Percentiles rank a stretch among this genome's conserved stretches.
phyloP scores from a whole-genome alignment of 1,140 invertebrate species.

The Calliopsis andreniformis region DNA sequence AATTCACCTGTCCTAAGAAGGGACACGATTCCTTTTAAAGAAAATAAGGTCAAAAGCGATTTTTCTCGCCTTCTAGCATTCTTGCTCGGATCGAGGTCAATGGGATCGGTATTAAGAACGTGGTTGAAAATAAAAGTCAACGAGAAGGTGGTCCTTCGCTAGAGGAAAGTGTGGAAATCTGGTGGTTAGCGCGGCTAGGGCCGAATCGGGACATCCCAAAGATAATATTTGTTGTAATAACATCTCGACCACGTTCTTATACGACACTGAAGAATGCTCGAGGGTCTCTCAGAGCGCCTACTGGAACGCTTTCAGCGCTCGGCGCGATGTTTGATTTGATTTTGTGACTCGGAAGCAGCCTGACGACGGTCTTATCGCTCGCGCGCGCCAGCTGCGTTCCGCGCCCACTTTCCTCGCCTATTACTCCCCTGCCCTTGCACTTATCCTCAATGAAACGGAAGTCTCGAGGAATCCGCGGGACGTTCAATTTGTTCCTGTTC shows the following conservation, averaged over 20 bases:
- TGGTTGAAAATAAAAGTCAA: slow-evolving; percentile 4
- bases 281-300: slow-evolving; percentile 25
- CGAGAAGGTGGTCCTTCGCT: slow-evolving; percentile 8
- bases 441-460: slow-evolving; percentile 10
- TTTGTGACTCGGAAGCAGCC: slow-evolving; percentile 58
- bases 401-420: not conserved
- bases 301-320: slow-evolving; percentile 54
- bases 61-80: too few relatives aligned
- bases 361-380: slow-evolving; percentile 56
- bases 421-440: not conserved
- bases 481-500: slow-evolving; percentile 8
- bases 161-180: slow-evolving; percentile 8
- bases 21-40: too few relatives aligned
- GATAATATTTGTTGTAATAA: slow-evolving; percentile 75
- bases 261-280: slow-evolving; percentile 48
- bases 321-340: slow-evolving; percentile 67
- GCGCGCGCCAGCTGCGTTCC: slow-evolving; percentile 12
- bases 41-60: too few relatives aligned
- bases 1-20: too few relatives aligned
- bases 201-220: slow-evolving; percentile 40
- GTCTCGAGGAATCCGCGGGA: slow-evolving; percentile 30
- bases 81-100: not conserved
- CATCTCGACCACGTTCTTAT: slow-evolving; percentile 60
- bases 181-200: slow-evolving; percentile 9
- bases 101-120: not conserved